A percentile compares a stretch with the other conserved stretches of the same genome.
phyloP scores from a whole-genome alignment of 64 coral and sea anemone genomes.

The Stichodactyla helianthus region DNA sequence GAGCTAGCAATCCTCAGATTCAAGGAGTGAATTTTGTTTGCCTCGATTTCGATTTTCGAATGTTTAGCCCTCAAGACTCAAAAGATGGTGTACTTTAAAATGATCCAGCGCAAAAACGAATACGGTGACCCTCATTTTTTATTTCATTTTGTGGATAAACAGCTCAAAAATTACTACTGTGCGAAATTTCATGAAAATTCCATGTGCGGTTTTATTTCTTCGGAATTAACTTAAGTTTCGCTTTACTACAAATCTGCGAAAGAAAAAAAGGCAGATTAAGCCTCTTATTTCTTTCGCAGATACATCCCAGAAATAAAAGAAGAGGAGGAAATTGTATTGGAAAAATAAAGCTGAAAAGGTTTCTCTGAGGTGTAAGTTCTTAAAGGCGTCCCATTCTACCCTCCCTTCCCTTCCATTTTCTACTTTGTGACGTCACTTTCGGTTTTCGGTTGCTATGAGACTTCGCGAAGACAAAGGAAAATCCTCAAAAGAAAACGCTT shows the following conservation, averaged over 20 bases:
- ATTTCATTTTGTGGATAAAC: too few species aligned
- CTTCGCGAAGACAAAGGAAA: neutral
- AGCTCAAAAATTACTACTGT: too few species aligned
- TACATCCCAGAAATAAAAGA: neutral
- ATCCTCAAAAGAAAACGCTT: neutral
- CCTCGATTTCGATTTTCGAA: too few species aligned
- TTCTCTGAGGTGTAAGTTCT: neutral
- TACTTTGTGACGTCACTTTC: slow-evolving; percentile 9
- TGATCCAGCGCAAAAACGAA: too few species aligned
- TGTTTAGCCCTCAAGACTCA: too few species aligned
- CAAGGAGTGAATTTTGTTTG: too few species aligned
- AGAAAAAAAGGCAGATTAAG: neutral
- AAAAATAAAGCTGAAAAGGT: neutral
- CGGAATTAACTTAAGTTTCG: too few species aligned
- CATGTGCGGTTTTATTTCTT: too few species aligned
- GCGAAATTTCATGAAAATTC: too few species aligned
- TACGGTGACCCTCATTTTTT: too few species aligned
- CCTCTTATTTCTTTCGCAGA: neutral
- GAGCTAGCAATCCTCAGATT: too few species aligned
- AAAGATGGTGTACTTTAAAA: too few species aligned
- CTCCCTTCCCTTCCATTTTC: neutral
- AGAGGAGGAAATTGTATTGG: neutral
- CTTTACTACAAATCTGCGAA: neutral
- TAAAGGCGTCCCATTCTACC: neutral
- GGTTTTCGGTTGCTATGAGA: slow-evolving; percentile 13